Base-by-base conservation (phyloP, 1,140 invertebrate species). In the Sycobia sp. region DNA sequence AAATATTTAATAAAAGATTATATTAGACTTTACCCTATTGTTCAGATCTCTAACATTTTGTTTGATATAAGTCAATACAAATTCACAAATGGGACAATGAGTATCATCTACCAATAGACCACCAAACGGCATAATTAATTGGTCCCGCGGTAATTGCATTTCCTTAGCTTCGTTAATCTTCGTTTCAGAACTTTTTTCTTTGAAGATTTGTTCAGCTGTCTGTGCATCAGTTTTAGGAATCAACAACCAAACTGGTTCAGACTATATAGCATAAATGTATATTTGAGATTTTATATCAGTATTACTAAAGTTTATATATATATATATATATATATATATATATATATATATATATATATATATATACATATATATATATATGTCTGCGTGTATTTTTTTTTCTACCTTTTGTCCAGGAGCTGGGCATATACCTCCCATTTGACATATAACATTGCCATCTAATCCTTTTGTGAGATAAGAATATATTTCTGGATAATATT, bases 401-500 rank as follows among this genome's bases (percentile, higher is more conserved):
- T 16, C 38, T 65, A 65, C 54, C 57, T 39, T 62, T 66, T 65
- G 73, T 38, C 38, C 73, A 43, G 71, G 68, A 38, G 55, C 70
- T 41, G 81, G 85, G 71, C 93, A 95, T 43, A 94, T 84, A 25
- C 89, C 88, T 70, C 89, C 86, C 66, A 90, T 77, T 68, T 83
- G 75, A 71, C 93, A 96, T 4, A 91, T 72, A 23, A 80, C 75
- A 46, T 87, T 86, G 9, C 88, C 84, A 72, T 94, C 84, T 44
- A 95, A 69, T 71, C 88, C 86, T 22, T 86, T 83, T 1, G 88
- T 84, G 3, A 95, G 76, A 67, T 86, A 91, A 29, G 85, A 74
- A 74, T 95, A 95, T 41, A 94, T 86, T 39, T 84, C 70, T 1
- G 84, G 77, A 72, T 91, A 93, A 73, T 94, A 94, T 71, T 93